Conservation (phyloP, 2,888 invertebrate genomes). For the Scelioninae gen. 1 region DNA sequence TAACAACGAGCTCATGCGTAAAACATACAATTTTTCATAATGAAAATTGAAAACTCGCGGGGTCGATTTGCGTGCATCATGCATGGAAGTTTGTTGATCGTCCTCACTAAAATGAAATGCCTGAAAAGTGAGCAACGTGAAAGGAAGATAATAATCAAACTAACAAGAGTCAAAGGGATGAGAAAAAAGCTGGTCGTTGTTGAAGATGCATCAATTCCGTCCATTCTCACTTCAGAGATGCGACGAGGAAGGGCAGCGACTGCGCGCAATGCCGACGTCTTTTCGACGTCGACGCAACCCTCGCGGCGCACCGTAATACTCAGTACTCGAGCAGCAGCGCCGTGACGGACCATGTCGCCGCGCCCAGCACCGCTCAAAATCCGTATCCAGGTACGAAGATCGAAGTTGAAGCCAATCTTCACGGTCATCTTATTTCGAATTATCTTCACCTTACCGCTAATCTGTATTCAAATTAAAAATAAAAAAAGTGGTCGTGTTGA, state of each 20-base stretch:
- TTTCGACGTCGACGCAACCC: slow-evolving; percentile 83
- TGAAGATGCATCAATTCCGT: slow-evolving; percentile 54
- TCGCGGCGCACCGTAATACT: slow-evolving; percentile 80
- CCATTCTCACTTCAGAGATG: slow-evolving; percentile 51
- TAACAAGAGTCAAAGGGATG: slow-evolving; percentile 6
- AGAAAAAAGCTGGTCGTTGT: slow-evolving; percentile 30
- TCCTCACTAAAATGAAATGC: too few relatives aligned
- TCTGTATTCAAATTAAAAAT: too few relatives aligned
- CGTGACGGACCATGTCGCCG: slow-evolving; percentile 83
- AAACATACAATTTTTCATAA: too few relatives aligned
- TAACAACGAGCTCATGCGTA: too few relatives aligned
- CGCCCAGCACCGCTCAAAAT: slow-evolving; percentile 80
- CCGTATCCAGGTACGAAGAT: slow-evolving; percentile 81
- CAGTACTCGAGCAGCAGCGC: slow-evolving; percentile 84
- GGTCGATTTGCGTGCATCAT: too few relatives aligned
- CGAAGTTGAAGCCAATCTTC: not conserved
- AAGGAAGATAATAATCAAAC: slow-evolving; percentile 23
- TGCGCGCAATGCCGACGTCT: slow-evolving; percentile 75
- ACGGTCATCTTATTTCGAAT: not conserved
- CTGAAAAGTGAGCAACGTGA: slow-evolving; percentile 6
- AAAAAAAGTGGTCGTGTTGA: too few relatives aligned
- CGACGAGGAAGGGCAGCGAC: slow-evolving; percentile 66
- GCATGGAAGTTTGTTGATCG: too few relatives aligned
- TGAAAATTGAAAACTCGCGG: too few relatives aligned
- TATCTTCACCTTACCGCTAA: too few relatives aligned